A percentile compares a stretch with the other conserved stretches of the same genome.
Conservation (phyloP, 2,797 vertebrate species). For the Macrochelys suwanniensis region DNA sequence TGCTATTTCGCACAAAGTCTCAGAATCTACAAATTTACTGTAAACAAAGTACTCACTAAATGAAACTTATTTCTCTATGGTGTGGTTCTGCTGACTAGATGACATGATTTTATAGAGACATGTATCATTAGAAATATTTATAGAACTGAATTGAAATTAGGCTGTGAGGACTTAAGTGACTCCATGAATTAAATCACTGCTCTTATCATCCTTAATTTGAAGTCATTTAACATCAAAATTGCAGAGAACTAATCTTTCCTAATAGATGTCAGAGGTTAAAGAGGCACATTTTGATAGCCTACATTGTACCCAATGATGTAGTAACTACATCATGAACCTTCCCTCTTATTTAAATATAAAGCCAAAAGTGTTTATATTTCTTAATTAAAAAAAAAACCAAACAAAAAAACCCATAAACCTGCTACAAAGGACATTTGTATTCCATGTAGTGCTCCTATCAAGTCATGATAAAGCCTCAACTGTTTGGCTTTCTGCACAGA, state of each 20-base stretch:
- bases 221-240: not conserved
- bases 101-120: not conserved
- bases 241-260: not conserved
- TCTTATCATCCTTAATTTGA: not conserved
- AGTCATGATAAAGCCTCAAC: conserved; percentile 62
- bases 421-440: conserved; percentile 28
- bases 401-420: not conserved
- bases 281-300: not conserved
- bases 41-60: not conserved
- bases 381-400: conserved; percentile 18
- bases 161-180: not conserved
- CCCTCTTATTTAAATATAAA: conserved; percentile 45
- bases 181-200: not conserved
- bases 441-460: conserved; percentile 24
- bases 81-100: not conserved
- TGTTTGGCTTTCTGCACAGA: conserved; percentile 60
- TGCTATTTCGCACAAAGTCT: conserved; percentile 12
- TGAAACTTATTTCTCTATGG: not conserved
- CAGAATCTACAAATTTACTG: not conserved
- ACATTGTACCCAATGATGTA: not conserved
- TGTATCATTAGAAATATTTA: not conserved
- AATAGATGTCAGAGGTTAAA: not conserved
- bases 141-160: not conserved
- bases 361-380: not conserved
- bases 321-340: not conserved